Evolutionary conservation across 2,113 vertebrate species (phyloP).

Genomic region (Centrocercus urophasianus): DNA sequence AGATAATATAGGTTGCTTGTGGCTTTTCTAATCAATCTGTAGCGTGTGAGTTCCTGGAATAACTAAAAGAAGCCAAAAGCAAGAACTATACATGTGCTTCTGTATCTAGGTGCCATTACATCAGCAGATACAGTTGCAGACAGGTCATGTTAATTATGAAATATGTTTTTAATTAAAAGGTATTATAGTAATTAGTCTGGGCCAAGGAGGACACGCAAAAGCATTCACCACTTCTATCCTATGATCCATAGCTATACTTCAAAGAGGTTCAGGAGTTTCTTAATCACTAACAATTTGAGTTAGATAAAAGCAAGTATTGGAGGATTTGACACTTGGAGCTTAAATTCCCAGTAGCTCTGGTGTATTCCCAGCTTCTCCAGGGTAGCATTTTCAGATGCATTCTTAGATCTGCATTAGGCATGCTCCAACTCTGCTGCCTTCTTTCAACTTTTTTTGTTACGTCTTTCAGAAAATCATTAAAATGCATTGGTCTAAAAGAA

Average conservation of each 20-base stretch:
- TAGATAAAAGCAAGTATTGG: neutral
- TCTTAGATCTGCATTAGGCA: neutral
- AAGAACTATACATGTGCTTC: accelerated
- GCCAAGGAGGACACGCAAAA: neutral
- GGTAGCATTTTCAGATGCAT: neutral
- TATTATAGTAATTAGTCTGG: neutral
- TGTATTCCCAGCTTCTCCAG: neutral
- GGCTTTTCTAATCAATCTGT: neutral
- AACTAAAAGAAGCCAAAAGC: neutral
- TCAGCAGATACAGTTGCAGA: neutral
- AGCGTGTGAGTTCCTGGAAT: neutral
- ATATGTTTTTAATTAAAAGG: neutral
- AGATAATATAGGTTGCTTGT: neutral
- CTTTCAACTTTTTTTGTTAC: neutral
- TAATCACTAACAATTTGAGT: neutral
- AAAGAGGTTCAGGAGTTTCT: neutral
- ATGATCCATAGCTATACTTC: neutral
- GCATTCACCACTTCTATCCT: neutral
- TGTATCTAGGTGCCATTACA: neutral
- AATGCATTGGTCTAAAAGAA: neutral
- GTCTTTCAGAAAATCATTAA: neutral
- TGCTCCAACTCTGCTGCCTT: neutral
- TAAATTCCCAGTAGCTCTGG: neutral
- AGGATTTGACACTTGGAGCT: neutral
- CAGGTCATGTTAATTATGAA: neutral